These are phyloP conservation scores for Mercenaria mercenaria DNA, from an alignment of 1,140 invertebrate species.

Conservation along the genomic window DNA sequence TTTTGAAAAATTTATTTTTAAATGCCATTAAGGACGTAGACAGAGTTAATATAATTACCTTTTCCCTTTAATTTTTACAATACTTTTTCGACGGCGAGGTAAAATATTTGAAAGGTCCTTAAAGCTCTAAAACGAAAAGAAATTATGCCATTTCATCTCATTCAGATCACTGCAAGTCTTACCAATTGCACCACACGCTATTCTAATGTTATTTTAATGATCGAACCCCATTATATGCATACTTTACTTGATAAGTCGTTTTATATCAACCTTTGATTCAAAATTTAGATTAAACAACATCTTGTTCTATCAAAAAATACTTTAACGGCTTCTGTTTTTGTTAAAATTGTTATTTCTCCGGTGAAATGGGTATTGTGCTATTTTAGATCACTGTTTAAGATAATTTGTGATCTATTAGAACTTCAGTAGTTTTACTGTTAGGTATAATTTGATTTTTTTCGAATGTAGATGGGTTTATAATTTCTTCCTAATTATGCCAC, in stretches of 20 bases:
- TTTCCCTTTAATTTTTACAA: no score
- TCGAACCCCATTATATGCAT: conserved; percentile 31
- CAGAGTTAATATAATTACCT: no score
- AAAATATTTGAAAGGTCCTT: no score
- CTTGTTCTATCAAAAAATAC: background rate
- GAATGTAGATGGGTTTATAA: background rate
- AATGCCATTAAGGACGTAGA: no score
- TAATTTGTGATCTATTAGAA: no score
- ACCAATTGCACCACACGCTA: background rate
- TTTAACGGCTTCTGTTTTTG: background rate
- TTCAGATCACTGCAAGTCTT: background rate
- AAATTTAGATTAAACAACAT: background rate
- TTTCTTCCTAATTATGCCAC: background rate
- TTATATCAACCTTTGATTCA: background rate
- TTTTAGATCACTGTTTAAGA: no score
- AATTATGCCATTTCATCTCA: no score
- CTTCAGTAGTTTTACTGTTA: background rate
- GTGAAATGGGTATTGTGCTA: background rate
- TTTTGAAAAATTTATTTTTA: no score
- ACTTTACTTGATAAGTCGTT: conserved; percentile 24
- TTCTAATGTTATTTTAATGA: conserved; percentile 44
- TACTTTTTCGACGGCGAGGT: no score
- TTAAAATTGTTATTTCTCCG: background rate
- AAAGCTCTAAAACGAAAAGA: no score
- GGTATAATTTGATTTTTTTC: background rate